Conservation (phyloP, 2,888 invertebrate genomes). For the Neelides folsomi region DNA sequence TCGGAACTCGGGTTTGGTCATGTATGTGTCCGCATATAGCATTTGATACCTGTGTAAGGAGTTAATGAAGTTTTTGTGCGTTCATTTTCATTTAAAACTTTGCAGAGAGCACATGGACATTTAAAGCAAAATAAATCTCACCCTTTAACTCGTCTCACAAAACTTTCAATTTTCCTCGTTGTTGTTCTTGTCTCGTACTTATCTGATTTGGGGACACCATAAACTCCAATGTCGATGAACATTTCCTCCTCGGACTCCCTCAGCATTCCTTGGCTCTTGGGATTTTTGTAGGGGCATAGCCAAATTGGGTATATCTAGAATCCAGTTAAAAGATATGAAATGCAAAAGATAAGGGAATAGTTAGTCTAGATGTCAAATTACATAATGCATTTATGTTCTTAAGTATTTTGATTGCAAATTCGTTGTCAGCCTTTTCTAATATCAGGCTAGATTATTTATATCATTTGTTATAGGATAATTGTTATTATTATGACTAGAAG, state of each 20-base stretch:
- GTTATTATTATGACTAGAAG: conserved; percentile 7
- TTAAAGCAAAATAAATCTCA: conserved; percentile 33
- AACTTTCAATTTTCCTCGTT: conserved; percentile 55
- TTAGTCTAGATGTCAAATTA: too few species aligned
- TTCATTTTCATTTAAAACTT: too few species aligned
- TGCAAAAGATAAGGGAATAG: too few species aligned
- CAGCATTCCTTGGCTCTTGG: conserved; percentile 56
- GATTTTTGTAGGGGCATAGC: conserved; percentile 65
- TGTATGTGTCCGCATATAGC: conserved; percentile 70
- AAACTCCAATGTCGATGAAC: conserved; percentile 69
- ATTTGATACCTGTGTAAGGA: conserved; percentile 64
- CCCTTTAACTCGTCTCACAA: conserved; percentile 54
- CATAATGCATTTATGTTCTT: too few species aligned
- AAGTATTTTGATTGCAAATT: too few species aligned
- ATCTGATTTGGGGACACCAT: conserved; percentile 55
- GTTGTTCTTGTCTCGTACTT: conserved; percentile 51
- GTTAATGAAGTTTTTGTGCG: conserved; percentile 7
- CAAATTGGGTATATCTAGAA: conserved; percentile 64
- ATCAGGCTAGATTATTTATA: too few species aligned
- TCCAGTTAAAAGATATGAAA: too few species aligned
- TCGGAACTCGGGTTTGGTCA: conserved; percentile 58
- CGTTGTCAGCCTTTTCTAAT: too few species aligned
- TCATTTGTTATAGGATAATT: not conserved
- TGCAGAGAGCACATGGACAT: too few species aligned
- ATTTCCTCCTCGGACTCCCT: conserved; percentile 43